phyloP scores from a whole-genome alignment of 2,797 vertebrate species.

The Gallirallus australis region DNA sequence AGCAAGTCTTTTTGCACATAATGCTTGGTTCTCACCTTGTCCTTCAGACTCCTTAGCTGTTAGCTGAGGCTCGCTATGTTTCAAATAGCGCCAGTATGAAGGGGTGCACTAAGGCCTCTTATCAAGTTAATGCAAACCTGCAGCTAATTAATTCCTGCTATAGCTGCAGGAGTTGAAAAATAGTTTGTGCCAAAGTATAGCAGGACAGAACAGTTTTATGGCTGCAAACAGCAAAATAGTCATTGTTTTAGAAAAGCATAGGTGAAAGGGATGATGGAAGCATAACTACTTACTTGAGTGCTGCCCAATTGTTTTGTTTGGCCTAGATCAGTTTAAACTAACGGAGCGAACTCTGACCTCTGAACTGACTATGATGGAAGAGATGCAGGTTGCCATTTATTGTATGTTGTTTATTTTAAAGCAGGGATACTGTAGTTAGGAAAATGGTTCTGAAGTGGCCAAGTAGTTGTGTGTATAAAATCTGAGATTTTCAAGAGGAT shows the following conservation, averaged over 20 bases:
- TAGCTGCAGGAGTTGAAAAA: neutral
- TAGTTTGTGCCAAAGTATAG: neutral
- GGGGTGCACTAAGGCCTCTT: neutral
- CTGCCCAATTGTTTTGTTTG: neutral
- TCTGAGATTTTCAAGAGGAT: neutral
- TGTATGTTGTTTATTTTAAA: neutral
- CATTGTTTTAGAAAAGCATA: neutral
- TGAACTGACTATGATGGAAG: neutral
- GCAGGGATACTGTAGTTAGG: neutral
- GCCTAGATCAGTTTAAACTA: neutral
- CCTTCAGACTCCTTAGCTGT: neutral
- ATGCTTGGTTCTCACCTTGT: neutral
- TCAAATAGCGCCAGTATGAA: neutral
- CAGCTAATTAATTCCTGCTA: conserved; percentile 26
- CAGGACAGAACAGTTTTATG: neutral
- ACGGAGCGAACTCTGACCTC: neutral
- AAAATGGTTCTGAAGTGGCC: neutral
- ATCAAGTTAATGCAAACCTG: conserved; percentile 16
- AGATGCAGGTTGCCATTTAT: neutral
- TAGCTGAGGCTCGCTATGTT: neutral
- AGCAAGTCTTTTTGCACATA: neutral
- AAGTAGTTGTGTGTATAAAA: neutral
- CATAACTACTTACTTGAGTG: neutral
- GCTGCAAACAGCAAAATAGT: neutral
- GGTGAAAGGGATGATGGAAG: neutral